Conservation (phyloP, 2,888 invertebrate species). For the Drosophila borborema region DNA sequence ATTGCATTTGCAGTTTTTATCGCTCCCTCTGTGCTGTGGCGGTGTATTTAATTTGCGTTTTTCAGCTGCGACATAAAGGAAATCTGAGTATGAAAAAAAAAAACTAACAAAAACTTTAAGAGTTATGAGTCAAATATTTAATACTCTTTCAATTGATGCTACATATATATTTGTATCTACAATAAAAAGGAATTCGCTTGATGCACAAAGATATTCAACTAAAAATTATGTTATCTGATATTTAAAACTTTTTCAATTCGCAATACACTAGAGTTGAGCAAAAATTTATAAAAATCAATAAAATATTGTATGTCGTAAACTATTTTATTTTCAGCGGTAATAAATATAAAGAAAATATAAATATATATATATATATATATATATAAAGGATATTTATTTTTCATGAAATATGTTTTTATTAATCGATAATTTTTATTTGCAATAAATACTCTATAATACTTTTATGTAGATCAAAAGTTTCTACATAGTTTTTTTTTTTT, state of each 20-base stretch:
- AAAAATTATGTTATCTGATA: neutral
- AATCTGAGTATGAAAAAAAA: neutral
- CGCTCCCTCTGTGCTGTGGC: conserved; percentile 9
- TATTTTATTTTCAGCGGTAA: no score
- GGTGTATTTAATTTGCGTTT: conserved; percentile 63
- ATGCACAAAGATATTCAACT: neutral
- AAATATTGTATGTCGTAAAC: no score
- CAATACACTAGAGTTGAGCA: no score
- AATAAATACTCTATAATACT: no score
- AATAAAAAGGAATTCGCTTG: no score
- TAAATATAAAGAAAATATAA: no score
- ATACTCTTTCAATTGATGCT: conserved; percentile 19
- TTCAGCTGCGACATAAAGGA: conserved; percentile 22
- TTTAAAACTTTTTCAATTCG: neutral
- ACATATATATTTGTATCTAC: neutral
- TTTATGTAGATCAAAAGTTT: neutral
- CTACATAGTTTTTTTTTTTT: neutral
- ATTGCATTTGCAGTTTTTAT: conserved; percentile 72
- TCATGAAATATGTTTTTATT: no score
- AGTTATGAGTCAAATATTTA: conserved; percentile 9
- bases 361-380: no score
- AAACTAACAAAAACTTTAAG: neutral
- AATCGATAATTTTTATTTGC: no score
- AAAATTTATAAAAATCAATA: no score
- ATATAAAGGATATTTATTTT: no score